These are phyloP conservation scores for Guaruba guarouba DNA, from an alignment of 2,113 vertebrate species.

Conservation along the genomic window DNA sequence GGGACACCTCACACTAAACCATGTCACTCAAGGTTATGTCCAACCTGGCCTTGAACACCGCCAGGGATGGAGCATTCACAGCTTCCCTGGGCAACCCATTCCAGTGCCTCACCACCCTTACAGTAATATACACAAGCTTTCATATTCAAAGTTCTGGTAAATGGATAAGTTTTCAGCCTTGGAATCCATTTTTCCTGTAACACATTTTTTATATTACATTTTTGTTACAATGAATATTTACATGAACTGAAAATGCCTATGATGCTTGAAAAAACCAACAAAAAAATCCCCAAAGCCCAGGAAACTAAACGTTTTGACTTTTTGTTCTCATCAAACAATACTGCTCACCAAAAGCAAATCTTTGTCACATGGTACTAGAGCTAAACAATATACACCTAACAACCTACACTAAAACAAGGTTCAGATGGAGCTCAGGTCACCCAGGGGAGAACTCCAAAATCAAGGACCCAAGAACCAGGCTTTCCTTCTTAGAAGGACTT, in stretches of 20 bases:
- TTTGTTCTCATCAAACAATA: not conserved
- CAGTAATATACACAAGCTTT: not conserved
- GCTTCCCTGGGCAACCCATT: too few relatives aligned
- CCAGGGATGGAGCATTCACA: too few relatives aligned
- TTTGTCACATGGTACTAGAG: not conserved
- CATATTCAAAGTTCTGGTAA: not conserved
- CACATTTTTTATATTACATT: not conserved
- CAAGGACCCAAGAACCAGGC: not conserved
- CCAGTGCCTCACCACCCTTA: too few relatives aligned
- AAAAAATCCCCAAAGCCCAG: not conserved
- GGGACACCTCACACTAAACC: too few relatives aligned
- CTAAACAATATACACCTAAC: not conserved
- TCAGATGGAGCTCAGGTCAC: not conserved
- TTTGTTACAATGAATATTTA: not conserved
- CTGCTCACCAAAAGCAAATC: not conserved
- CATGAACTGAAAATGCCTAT: not conserved
- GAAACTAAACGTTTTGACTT: not conserved
- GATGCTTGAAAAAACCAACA: not conserved
- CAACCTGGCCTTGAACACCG: too few relatives aligned
- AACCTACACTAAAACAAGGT: not conserved
- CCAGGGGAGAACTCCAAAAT: not conserved
- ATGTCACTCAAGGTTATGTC: too few relatives aligned
- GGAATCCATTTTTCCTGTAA: not conserved
- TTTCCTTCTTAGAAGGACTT: not conserved
- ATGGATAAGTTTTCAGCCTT: not conserved